Conservation (phyloP, 1,140 invertebrate genomes). For the Drosophila parabipectinata region DNA sequence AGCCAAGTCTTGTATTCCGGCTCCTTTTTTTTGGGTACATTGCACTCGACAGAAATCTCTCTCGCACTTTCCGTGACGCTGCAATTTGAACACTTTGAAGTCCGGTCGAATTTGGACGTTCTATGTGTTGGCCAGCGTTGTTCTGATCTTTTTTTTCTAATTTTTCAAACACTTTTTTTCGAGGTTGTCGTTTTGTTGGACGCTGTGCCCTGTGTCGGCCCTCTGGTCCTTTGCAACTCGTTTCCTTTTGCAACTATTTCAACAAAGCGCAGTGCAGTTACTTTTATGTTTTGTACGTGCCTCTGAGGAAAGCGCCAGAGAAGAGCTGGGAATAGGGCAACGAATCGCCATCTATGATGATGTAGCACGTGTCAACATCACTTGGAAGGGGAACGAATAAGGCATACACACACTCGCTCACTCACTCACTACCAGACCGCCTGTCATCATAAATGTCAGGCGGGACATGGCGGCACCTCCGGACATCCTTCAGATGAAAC, state of each 20-base stretch:
- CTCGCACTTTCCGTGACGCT: conserved; percentile 62
- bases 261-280: conserved; percentile 81
- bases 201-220: conserved; percentile 43
- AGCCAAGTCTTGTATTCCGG: background rate
- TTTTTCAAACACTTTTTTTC: conserved; percentile 18
- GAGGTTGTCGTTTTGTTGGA: background rate
- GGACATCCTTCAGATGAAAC: conserved; percentile 28
- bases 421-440: conserved; percentile 58
- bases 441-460: conserved; percentile 79
- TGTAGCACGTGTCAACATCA: conserved; percentile 82
- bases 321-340: conserved; percentile 4
- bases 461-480: conserved; percentile 8
- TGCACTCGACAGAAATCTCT: conserved; percentile 59
- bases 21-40: conserved; percentile 35
- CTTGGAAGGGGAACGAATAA: conserved; percentile 45
- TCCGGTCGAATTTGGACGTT: conserved; percentile 73
- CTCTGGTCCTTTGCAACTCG: conserved; percentile 63
- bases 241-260: conserved; percentile 79
- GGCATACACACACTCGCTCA: conserved; percentile 23
- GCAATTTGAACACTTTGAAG: conserved; percentile 81
- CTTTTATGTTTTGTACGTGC: conserved; percentile 81
- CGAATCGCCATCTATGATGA: conserved; percentile 71
- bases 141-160: conserved; percentile 20
- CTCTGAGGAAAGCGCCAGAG: conserved; percentile 57
- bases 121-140: conserved; percentile 42